Percentiles rank a stretch among this genome's conserved stretches.
Conservation (phyloP, 1,140 invertebrate genomes). For the Sycophila sp. region DNA sequence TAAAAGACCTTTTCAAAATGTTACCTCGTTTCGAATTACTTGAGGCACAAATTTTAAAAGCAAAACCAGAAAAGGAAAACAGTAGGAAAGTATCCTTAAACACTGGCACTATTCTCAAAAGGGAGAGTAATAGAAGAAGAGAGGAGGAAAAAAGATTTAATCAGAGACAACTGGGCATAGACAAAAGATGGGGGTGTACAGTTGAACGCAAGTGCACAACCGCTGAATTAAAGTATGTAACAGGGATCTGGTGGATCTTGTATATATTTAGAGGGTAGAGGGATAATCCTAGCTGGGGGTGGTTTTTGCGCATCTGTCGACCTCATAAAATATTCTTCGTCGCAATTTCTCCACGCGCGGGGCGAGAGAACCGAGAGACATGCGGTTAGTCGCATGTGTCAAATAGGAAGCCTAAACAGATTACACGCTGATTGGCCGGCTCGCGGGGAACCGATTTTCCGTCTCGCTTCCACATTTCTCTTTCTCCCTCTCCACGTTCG, state of each 20-base stretch:
- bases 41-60: too few relatives aligned
- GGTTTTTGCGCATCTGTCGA: constrained; percentile 52
- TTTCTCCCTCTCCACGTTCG: background rate
- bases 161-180: background rate
- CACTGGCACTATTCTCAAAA: too few relatives aligned
- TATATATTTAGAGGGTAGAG: background rate
- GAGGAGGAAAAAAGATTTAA: background rate
- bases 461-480: background rate
- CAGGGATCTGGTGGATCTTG: constrained; percentile 34
- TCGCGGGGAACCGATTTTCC: constrained; percentile 8
- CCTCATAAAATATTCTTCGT: constrained; percentile 55
- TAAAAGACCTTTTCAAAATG: too few relatives aligned
- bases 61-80: too few relatives aligned
- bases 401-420: constrained; percentile 59
- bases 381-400: constrained; percentile 56
- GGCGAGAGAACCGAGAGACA: constrained; percentile 38
- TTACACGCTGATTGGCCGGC: constrained; percentile 56
- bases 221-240: constrained; percentile 48
- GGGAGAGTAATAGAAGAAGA: background rate
- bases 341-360: constrained; percentile 21
- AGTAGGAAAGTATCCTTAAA: too few relatives aligned
- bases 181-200: too few relatives aligned
- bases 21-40: too few relatives aligned
- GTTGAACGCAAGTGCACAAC: constrained; percentile 5
- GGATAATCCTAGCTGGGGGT: constrained; percentile 46